Conservation (phyloP, 2,888 invertebrate species). For the Laothoe populi region DNA sequence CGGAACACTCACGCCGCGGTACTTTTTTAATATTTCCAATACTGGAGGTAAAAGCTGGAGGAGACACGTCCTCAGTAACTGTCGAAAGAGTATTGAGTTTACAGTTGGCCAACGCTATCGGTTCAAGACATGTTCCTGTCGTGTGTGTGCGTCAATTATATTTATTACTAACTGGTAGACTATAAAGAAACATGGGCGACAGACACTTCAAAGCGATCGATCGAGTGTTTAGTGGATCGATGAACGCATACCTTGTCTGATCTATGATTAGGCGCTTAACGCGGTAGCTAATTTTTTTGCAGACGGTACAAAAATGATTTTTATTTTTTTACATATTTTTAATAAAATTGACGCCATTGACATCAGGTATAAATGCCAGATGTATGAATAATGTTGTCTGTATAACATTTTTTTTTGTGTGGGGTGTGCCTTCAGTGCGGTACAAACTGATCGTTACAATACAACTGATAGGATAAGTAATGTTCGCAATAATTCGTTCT, state of each 20-base stretch:
- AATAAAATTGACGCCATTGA: background rate
- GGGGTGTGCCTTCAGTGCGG: background rate
- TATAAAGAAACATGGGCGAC: slow-evolving; percentile 74
- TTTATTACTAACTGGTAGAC: slow-evolving; percentile 77
- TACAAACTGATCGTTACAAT: slow-evolving; percentile 36
- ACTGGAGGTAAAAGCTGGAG: slow-evolving; percentile 60
- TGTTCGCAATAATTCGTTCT: slow-evolving; percentile 60
- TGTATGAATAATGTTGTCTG: background rate
- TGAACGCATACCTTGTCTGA: slow-evolving; percentile 49
- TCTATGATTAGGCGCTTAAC: slow-evolving; percentile 37
- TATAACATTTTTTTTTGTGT: background rate
- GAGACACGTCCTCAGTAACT: slow-evolving; percentile 72
- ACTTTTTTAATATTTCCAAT: slow-evolving; percentile 34
- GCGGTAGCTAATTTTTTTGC: slow-evolving; percentile 25
- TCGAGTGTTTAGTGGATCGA: slow-evolving; percentile 68
- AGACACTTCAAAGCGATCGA: slow-evolving; percentile 81
- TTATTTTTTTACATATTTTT: slow-evolving; percentile 18
- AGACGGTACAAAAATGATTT: slow-evolving; percentile 27
- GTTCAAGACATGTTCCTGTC: slow-evolving; percentile 68
- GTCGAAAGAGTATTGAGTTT: slow-evolving; percentile 79
- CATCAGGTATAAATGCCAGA: background rate
- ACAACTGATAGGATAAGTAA: slow-evolving; percentile 47
- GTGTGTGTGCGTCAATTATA: slow-evolving; percentile 79
- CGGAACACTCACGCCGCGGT: slow-evolving; percentile 27
- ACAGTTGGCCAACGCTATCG: slow-evolving; percentile 68